Evolutionary conservation across 2,888 invertebrate genomes (phyloP).

Genomic region (Tiphia femorata): DNA sequence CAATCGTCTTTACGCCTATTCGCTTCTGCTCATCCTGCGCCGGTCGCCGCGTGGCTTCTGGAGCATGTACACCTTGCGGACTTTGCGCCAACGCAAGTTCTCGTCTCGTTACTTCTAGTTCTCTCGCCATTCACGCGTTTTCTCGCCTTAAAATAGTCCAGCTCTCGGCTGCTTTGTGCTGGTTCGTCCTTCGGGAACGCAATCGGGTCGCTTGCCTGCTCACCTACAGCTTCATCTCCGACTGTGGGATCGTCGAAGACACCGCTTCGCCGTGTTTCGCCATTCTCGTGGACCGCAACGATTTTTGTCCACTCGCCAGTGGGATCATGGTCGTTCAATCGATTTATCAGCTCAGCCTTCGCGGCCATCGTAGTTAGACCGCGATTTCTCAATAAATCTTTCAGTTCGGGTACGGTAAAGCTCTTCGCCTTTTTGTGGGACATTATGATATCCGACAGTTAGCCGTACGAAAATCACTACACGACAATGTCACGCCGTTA

Average conservation of each 20-base stretch:
- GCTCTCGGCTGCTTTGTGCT: neutral
- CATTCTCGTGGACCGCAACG: neutral
- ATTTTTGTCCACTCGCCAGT: neutral
- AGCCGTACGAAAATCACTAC: neutral
- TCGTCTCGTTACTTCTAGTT: neutral
- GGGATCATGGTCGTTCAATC: constrained; percentile 9
- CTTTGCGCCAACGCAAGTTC: neutral
- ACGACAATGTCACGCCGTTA: neutral
- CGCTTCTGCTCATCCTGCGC: neutral
- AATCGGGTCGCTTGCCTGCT: neutral
- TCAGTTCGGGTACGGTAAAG: neutral
- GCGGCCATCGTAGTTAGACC: constrained; percentile 1
- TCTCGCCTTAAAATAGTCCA: constrained; percentile 1
- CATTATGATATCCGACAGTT: neutral
- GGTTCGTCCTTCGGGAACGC: neutral
- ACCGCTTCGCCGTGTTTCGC: neutral
- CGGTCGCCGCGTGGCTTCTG: neutral
- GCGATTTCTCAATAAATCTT: constrained; percentile 4
- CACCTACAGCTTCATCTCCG: neutral
- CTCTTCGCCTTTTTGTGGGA: neutral
- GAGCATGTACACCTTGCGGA: neutral
- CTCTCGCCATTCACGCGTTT: neutral
- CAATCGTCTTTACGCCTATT: neutral
- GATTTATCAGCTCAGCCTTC: constrained; percentile 11
- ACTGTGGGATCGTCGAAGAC: neutral